Percentiles rank a stretch among this genome's conserved stretches.
Evolutionary conservation across 1,140 invertebrate species (phyloP).

Genomic region (Drosophila bocki): DNA sequence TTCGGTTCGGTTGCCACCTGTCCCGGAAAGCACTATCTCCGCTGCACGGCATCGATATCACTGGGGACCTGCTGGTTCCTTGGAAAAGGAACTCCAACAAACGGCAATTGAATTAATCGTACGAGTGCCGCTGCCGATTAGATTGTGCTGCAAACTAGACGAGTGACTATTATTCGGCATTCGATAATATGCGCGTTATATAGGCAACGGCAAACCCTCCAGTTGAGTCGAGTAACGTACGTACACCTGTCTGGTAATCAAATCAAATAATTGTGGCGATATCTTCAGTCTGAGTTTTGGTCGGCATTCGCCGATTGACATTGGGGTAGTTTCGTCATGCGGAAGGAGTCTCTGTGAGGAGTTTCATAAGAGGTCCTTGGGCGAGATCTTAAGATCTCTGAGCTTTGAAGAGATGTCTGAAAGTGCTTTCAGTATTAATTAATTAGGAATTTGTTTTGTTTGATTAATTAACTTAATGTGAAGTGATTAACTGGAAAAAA

Average conservation of each 20-base stretch:
- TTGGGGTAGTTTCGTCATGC: slow-evolving; percentile 38
- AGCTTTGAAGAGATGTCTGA: background rate
- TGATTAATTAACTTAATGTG: background rate
- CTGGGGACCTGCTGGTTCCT: slow-evolving; percentile 24
- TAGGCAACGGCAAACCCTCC: slow-evolving; percentile 16
- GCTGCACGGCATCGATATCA: slow-evolving; percentile 1
- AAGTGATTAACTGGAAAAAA: background rate
- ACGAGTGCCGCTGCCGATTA: slow-evolving; percentile 24
- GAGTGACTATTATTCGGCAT: slow-evolving; percentile 17
- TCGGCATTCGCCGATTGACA: slow-evolving; percentile 18
- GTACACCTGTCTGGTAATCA: slow-evolving; percentile 48
- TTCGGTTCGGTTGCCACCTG: slow-evolving; percentile 40
- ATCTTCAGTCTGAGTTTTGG: background rate
- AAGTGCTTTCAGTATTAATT: background rate
- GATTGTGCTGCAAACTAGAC: slow-evolving; percentile 29
- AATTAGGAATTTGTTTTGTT: too few species aligned
- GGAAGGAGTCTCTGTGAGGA: slow-evolving; percentile 2
- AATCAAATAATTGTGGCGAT: slow-evolving; percentile 9
- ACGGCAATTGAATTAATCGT: slow-evolving; percentile 41
- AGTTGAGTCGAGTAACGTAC: slow-evolving; percentile 14
- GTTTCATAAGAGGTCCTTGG: background rate
- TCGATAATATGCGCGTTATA: slow-evolving; percentile 32
- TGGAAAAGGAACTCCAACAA: slow-evolving; percentile 26
- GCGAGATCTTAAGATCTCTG: background rate
- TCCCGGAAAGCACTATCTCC: background rate